A percentile compares a stretch with the other conserved stretches of the same genome.
Conservation (phyloP, 2,113 vertebrate species). For the Serilophus lunatus region DNA sequence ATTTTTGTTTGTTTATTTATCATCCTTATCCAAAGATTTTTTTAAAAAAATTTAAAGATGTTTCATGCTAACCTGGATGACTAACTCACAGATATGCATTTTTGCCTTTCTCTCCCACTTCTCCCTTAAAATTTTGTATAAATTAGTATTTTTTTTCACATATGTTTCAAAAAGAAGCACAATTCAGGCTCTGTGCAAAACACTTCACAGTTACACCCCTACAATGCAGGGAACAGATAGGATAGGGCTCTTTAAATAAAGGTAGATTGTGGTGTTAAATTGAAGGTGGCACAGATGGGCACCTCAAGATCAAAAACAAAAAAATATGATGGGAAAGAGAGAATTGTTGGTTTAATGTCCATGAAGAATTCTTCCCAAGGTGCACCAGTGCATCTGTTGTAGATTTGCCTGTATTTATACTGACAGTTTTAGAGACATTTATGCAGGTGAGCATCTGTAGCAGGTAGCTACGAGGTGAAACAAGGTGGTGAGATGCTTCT, state of each 20-base stretch:
- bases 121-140: neutral
- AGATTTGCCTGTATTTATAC: neutral
- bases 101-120: neutral
- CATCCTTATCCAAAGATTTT: neutral
- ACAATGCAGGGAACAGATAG: neutral
- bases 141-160: neutral
- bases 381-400: neutral
- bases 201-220: neutral
- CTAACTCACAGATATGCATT: neutral
- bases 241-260: neutral
- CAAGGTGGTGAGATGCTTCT: neutral
- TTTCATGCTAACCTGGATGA: neutral
- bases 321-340: neutral
- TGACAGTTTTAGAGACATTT: constrained; percentile 9
- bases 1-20: neutral
- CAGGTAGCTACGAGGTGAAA: neutral
- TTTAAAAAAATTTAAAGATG: neutral
- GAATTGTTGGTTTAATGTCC: neutral
- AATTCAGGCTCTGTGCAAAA: neutral
- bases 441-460: neutral
- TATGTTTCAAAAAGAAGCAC: neutral
- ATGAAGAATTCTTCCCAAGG: constrained; percentile 8
- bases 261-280: neutral
- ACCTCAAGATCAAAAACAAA: constrained; percentile 43
- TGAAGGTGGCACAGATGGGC: neutral